Conservation (phyloP, 2,113 vertebrate species). For the Ophthalmolycus amberensis region DNA sequence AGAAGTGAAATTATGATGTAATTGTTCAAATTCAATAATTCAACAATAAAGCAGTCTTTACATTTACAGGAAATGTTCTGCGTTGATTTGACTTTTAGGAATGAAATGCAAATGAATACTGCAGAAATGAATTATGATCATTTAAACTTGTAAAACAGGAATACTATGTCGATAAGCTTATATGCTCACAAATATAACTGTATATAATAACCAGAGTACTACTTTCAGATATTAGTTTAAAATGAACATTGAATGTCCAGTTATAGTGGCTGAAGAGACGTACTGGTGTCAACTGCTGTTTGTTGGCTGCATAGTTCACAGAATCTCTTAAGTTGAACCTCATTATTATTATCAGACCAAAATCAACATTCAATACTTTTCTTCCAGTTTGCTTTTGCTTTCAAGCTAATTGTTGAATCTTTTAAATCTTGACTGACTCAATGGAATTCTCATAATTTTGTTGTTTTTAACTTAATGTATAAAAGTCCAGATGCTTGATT, state of each 20-base stretch:
- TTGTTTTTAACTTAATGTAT: not conserved
- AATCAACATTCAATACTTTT: not conserved
- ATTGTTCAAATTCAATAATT: not conserved
- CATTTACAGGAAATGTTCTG: not conserved
- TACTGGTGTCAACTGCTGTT: constrained; percentile 9
- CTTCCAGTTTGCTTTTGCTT: not conserved
- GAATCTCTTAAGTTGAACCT: too few relatives aligned
- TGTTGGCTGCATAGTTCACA: not conserved
- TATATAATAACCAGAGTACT: too few relatives aligned
- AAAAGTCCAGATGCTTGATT: not conserved
- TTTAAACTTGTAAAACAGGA: not conserved
- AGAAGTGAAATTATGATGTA: not conserved
- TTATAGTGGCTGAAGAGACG: not conserved
- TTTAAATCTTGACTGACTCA: not conserved
- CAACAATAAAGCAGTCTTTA: not conserved
- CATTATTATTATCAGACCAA: not conserved
- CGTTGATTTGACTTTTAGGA: not conserved
- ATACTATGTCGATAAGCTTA: not conserved
- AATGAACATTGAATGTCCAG: not conserved
- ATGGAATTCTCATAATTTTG: too few relatives aligned
- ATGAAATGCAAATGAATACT: not conserved
- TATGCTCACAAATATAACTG: not conserved
- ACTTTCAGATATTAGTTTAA: not conserved
- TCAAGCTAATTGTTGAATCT: too few relatives aligned
- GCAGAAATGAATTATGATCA: not conserved